Base-by-base conservation (phyloP, 2,888 invertebrate genomes). In the Amiota minor region DNA sequence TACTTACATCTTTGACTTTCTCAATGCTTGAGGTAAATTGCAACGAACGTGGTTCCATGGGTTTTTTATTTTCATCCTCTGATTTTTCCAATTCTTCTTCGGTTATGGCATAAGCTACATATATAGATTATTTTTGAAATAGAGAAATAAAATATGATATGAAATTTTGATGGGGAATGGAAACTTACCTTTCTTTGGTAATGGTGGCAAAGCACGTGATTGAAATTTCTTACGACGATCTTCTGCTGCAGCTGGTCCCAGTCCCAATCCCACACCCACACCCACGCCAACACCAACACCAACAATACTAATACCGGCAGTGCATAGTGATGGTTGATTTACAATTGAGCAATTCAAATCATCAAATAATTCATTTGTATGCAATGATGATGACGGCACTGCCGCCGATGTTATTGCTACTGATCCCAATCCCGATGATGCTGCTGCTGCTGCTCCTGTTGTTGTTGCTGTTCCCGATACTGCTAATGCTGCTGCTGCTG, bases 11-110 rank as follows among this genome's bases (percentile, higher is more conserved):
- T 92, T 97, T 97, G 71, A 97, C 97, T 92, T 95, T 96, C 89
- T 97, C 95, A 86, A 97, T 96, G 81, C 96, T 97, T 46, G 96
- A 95, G 56, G 97, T 96, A 90, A 97, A 97, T 89, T 97, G 97
- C 90, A 95, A 92, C 59, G 93, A 86, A 73, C 89, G 87, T 46
- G 84, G 83, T 78, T 89, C 89, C 20, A 82, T 86, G 1, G 78
- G 81, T 75, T 87, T 86, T 77, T 88, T 88, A 53, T 79, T 80
- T 72, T 77, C 75, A 78, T 78, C 87, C 49, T 80, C 84, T 68
- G 78, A 56, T 64, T 79, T 46, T 10, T 18, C 47, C 47, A 46
- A 55, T n/a, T 56, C 56, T 56, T 62, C 75, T 62, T 77, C 80
- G 71, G 83, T 85, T 70, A 74, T 79, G 72, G 80, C 75, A 79